Percentiles rank a stretch among this genome's conserved stretches.
phyloP scores from a whole-genome alignment of 1,140 invertebrate genomes.

The Manduca sexta region DNA sequence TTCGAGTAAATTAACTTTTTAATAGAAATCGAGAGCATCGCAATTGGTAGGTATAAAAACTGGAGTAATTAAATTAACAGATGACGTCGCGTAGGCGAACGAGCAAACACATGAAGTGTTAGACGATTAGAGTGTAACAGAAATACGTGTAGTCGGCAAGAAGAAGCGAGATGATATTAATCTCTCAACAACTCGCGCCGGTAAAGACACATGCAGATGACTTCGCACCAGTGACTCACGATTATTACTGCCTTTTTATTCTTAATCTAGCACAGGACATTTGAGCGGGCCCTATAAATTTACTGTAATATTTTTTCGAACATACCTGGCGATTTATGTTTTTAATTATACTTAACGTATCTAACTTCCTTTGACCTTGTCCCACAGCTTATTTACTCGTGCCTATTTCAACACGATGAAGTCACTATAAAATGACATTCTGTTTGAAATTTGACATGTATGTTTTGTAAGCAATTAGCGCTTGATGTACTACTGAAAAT shows the following conservation, averaged over 20 bases:
- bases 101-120: constrained; percentile 27
- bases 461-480: constrained; percentile 5
- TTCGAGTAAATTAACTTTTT: not conserved
- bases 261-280: constrained; percentile 31
- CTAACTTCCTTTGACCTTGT: constrained; percentile 17
- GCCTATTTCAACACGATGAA: not conserved
- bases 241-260: constrained; percentile 46
- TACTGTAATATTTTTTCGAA: constrained; percentile 8
- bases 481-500: constrained; percentile 11
- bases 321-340: no score
- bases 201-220: constrained; percentile 35
- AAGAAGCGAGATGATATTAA: constrained; percentile 41
- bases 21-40: constrained; percentile 1
- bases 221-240: constrained; percentile 50
- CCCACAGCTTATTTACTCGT: not conserved
- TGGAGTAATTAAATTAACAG: constrained; percentile 57
- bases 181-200: constrained; percentile 28
- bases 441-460: constrained; percentile 7
- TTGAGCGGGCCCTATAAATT: constrained; percentile 10
- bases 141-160: constrained; percentile 25
- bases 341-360: not conserved
- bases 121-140: constrained; percentile 36
- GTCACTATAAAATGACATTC: constrained; percentile 1
- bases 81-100: constrained; percentile 42
- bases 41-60: constrained; percentile 12